Conservation (phyloP, 2,113 vertebrate species). For the Bambusicola thoracicus region DNA sequence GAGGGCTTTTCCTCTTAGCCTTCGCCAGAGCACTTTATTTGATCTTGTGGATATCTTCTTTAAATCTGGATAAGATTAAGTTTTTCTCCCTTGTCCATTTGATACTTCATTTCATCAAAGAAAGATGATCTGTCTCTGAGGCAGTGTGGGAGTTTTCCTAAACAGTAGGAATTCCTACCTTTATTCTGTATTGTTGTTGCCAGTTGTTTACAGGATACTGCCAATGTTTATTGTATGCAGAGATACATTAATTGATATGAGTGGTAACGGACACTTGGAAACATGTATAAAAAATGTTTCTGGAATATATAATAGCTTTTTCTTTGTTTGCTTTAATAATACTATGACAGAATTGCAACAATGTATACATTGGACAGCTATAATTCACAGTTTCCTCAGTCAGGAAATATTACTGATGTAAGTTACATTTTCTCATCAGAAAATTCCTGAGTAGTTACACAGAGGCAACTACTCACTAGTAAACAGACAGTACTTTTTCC, state of each 20-base stretch:
- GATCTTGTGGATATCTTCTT: neutral
- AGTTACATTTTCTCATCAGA: neutral
- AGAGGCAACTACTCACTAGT: neutral
- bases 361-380: neutral
- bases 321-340: neutral
- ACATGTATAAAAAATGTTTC: neutral
- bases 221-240: neutral
- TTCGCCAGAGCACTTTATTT: neutral
- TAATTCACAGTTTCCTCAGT: neutral
- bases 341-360: neutral
- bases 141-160: neutral
- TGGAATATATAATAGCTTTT: neutral
- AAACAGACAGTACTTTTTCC: neutral
- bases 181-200: neutral
- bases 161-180: neutral
- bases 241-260: neutral
- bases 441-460: neutral
- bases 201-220: neutral
- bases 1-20: neutral
- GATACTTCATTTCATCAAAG: neutral
- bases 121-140: neutral
- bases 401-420: neutral
- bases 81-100: neutral
- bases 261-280: neutral
- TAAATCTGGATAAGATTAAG: neutral